Evolutionary conservation across 2,888 invertebrate species (phyloP), one percentile per base, ranked within the genome.

Genomic region (Drosophila phalerata): DNA sequence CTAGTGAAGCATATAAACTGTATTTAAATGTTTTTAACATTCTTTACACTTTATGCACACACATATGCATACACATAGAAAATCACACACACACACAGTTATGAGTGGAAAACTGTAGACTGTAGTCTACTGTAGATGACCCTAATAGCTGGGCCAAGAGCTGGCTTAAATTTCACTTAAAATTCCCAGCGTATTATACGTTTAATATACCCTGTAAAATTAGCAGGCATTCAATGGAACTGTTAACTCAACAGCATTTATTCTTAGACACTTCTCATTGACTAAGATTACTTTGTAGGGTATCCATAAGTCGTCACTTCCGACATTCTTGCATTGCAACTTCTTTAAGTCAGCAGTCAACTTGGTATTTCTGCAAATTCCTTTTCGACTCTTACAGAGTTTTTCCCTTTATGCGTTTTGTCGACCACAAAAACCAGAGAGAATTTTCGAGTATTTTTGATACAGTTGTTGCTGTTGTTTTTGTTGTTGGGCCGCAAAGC

Each of bases 1-100:
- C 77, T 65, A 77, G 52, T 72, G 70, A 77, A 60, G 77, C 73
- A 77, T 73, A 68, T 70, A 73, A 73, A 68, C 73, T 77, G 67
- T 70, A 73, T 77, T 77, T 77, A 58, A 77, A 77, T 77, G 62
- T 42, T 68, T 58, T 58, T 69, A 53, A 55, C 65, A 53, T 49
- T 67, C 68, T 67, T 43, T 43, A 5, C 47, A 53, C 43, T 13
- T n/a, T 13, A 22, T 37, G 32, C 38, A 43, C 25, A 62, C 30
- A 57, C 17, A 48, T n/a, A n/a, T n/a, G n/a, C 10, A 13, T 6
- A 38, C 30, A 37, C 43, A 48, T 28, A 19, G n/a, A 13, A 1
- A 34, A 13, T 13, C 38, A 28, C 34, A 38, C 17, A 49, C 15
- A 63, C 4, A 22, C 19, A 57, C 30, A 30, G 17, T 60, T 73